Evolutionary conservation across 2,888 invertebrate genomes (phyloP).

Genomic region (Nemurella pictetii): DNA sequence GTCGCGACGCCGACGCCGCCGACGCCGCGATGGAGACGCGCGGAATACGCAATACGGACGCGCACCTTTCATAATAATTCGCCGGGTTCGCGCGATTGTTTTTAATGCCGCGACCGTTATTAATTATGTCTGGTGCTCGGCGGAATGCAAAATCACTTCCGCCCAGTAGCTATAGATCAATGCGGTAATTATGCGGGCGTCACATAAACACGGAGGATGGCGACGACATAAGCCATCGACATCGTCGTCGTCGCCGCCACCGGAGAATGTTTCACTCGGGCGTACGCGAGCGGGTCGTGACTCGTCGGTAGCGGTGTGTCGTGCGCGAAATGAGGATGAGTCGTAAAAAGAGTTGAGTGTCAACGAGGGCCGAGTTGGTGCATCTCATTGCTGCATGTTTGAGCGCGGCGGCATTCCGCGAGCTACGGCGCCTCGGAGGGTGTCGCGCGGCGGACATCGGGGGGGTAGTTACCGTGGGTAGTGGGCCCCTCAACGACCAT

Average conservation of each 20-base stretch:
- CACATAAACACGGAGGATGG: neutral
- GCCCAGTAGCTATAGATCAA: neutral
- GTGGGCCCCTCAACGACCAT: slow-evolving; percentile 2
- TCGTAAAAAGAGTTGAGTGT: neutral
- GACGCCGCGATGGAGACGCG: neutral
- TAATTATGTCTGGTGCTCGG: neutral
- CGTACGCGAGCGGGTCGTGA: neutral
- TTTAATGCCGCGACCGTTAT: slow-evolving; percentile 4
- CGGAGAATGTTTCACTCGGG: neutral
- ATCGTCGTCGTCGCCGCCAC: neutral
- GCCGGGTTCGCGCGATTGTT: neutral
- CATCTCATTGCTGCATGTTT: too few species aligned
- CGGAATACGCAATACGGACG: neutral
- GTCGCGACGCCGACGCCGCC: neutral
- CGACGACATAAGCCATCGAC: too few species aligned
- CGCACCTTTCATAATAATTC: slow-evolving; percentile 2
- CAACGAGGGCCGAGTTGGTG: neutral
- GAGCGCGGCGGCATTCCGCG: too few species aligned
- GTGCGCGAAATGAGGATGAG: too few species aligned
- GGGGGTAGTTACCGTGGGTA: neutral
- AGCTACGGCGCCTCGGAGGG: too few species aligned
- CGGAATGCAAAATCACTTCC: neutral
- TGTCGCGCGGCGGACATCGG: neutral
- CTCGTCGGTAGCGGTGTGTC: neutral
- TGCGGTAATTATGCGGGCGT: neutral